Base-by-base conservation (phyloP, 2,113 vertebrate species). In the Ptilonorhynchus violaceus region DNA sequence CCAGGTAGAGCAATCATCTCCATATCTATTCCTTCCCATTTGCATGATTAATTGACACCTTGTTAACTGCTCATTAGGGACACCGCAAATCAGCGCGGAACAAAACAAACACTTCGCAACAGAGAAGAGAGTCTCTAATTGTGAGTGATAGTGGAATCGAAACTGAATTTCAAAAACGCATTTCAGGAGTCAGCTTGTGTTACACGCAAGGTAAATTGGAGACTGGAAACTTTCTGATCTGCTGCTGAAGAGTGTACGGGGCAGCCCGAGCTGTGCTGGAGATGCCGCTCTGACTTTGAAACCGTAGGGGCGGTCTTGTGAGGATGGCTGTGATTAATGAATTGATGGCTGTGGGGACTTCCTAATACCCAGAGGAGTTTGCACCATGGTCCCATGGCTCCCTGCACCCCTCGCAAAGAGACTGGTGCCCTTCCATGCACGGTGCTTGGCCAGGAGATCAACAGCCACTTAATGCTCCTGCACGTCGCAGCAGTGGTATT, bases 21-120 rank as follows among this genome's bases (percentile, higher is more conserved):
- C 42, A 47, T 53, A 88, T 90, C 90, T 96, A 44, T 77, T 92
- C 83, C 64, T 88, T 81, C 5, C 62, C 56, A 79, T 96, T 93
- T 97, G 75, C 86, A 79, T 97, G 96, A 97, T 96, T 96, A 97
- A 97, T 97, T 97, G 95, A 50, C 64, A 37, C 70, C 94, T 88
- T 49, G 75, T 96, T 96, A 96, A 88, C 86, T 91, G 84, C 77
- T 96, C 96, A 67, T 79, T 74, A 64, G 90, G 86, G 81, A 95
- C 75, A 14, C 49, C 24, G 56, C 81, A 95, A 92, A 96, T 89
- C 70, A 91, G 80, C 7, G 1, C 0, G 0, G 94, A 93, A 74
- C 42, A 90, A 93, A 96, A 93, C 82, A 96, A 94, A 96, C 62
- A 53, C 64, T 73, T 81, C 0, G 0, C 47, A 73, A 47, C 46